Evolutionary conservation across 2,888 invertebrate genomes (phyloP).

Genomic region (Hybos culiciformis): DNA sequence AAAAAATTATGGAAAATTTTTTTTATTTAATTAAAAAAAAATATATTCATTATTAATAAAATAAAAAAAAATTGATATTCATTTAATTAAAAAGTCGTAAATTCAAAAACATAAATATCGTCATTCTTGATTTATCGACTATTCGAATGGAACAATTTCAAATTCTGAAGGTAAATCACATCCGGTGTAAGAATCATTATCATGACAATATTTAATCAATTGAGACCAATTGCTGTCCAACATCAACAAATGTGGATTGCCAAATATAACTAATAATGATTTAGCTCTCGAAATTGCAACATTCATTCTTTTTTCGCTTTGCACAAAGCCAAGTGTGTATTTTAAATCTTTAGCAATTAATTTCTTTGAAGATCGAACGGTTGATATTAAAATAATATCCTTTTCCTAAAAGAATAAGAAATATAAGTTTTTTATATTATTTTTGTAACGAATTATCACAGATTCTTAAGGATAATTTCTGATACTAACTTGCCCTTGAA

Average conservation of each 20-base stretch:
- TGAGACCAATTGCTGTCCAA: conserved; percentile 54
- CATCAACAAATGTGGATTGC: conserved; percentile 61
- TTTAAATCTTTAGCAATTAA: conserved; percentile 36
- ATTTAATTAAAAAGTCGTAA: no score
- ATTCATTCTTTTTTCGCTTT: conserved; percentile 67
- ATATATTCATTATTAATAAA: no score
- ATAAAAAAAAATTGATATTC: no score
- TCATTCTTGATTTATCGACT: no score
- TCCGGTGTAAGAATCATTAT: conserved; percentile 46
- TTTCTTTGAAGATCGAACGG: conserved; percentile 42
- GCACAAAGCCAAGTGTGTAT: conserved; percentile 56
- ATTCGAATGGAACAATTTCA: no score
- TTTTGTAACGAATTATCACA: background rate
- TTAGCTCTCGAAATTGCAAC: conserved; percentile 74
- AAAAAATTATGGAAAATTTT: no score
- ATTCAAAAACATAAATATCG: no score
- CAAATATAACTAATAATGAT: conserved; percentile 63
- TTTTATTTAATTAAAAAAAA: no score
- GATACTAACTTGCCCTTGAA: conserved; percentile 62
- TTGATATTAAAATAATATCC: conserved; percentile 56
- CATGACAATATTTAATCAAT: conserved; percentile 47
- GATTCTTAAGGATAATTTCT: no score
- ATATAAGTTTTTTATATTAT: background rate
- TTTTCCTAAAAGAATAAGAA: conserved; percentile 24
- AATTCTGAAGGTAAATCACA: no score